Base-by-base conservation (phyloP, 37 sponge, comb jelly and placozoan species). In the Chondrilla cf. caribensis region DNA sequence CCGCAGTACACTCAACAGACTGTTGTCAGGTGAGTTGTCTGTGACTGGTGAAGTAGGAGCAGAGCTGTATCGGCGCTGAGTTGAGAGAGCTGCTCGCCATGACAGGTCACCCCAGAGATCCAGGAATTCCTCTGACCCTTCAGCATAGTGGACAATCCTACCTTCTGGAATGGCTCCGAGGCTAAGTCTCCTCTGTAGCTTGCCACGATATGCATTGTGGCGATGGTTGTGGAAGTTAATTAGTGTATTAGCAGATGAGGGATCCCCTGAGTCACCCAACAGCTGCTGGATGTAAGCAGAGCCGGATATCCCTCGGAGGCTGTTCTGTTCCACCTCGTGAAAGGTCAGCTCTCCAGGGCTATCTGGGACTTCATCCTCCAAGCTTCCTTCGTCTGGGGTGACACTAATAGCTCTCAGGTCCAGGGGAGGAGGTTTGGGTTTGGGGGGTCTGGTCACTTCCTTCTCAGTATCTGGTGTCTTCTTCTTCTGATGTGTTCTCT, bases 131-230 rank as follows among this genome's bases (percentile, higher is more conserved):
- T 73, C 44, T 2, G 31, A 22, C 2, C 25, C 44, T 2, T 3
- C 25, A 6, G 83, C 72, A 54, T 91, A 91, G 14, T 54, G 76
- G 15, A 87, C 88, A 17, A 91, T 85, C 80, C 76, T 54, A 4
- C 92, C 92, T 72, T 91, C 92, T 2, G 92, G 92, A 9, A 91
- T 91, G 7, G 88, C 44, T 0, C 92, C 92, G 22, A 91, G 79
- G 41, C 92, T 91, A 38, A 91, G 66, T 29, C 92, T 67, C 73
- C 92, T 38, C 38, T 84, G 80, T 7, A 72, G 78, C 76, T 80
- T 75, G 0, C 81, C 65, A 43, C 59, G 62, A 42, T 64, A 64
- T 39, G 62, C 44, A 4, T 35, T 60, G 65, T 62, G 33, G 24
- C 65, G 81, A 15, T 73, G 76, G 68, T 67, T 67, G 51, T 47